These are phyloP conservation scores for Microctonus aethiopoides DNA, from an alignment of 2,888 invertebrate species.

Conservation along the genomic window DNA sequence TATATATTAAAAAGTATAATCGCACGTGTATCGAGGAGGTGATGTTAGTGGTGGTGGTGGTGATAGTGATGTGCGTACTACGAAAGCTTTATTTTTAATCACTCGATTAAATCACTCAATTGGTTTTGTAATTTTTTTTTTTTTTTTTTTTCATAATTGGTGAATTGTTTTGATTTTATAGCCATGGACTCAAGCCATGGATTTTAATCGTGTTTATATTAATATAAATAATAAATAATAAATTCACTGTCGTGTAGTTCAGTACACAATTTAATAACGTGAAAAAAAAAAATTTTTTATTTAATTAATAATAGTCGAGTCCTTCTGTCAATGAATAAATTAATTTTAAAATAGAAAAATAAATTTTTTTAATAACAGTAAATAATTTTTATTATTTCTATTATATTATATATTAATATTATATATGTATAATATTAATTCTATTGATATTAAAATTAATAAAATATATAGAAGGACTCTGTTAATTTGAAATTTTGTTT, in stretches of 20 bases:
- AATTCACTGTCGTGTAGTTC: no score
- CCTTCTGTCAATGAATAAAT: constrained; percentile 19
- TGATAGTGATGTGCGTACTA: constrained; percentile 57
- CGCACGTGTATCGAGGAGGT: constrained; percentile 7
- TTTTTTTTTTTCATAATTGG: not conserved
- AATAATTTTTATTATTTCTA: no score
- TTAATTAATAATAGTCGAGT: no score
- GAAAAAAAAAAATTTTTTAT: no score
- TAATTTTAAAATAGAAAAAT: no score
- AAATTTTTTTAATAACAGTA: no score
- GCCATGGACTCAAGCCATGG: constrained; percentile 66
- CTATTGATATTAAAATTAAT: not conserved
- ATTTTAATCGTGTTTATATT: constrained; percentile 61
- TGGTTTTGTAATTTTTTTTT: not conserved
- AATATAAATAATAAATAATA: constrained; percentile 21
- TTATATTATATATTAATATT: not conserved
- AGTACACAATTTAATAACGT: no score
- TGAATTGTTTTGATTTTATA: constrained; percentile 41
- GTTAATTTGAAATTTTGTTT: constrained; percentile 44
- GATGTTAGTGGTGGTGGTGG: constrained; percentile 20
- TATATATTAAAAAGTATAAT: constrained; percentile 4
- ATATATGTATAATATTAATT: not conserved
- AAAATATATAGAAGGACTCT: constrained; percentile 46
- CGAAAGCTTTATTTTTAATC: constrained; percentile 56
- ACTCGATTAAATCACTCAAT: not conserved